phyloP scores from a whole-genome alignment of 2,797 vertebrate genomes.

The Darevskia mixta region DNA sequence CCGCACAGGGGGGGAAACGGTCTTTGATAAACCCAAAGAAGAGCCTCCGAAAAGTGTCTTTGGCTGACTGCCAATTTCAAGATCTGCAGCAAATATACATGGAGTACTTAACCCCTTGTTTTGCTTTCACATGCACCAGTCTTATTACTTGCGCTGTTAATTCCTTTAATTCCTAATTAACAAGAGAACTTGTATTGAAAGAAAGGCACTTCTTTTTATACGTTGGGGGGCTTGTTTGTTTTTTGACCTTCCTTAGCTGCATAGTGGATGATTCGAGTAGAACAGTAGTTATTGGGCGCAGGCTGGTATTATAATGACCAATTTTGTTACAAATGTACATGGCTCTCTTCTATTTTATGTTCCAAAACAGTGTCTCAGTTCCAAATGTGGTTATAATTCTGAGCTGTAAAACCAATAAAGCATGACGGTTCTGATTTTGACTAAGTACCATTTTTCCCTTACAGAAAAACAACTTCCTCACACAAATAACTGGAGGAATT shows the following conservation, averaged over 20 bases:
- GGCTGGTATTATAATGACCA: constrained; percentile 26
- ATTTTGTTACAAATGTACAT: background rate
- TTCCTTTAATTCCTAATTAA: constrained; percentile 42
- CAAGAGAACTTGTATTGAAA: background rate
- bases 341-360: background rate
- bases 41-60: constrained; percentile 87
- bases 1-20: constrained; percentile 89
- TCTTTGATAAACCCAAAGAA: constrained; percentile 82
- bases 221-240: background rate
- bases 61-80: constrained; percentile 67
- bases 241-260: background rate
- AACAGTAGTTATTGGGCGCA: constrained; percentile 21
- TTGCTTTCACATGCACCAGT: constrained; percentile 35
- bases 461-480: background rate
- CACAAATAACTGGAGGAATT: background rate
- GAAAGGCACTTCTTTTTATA: constrained; percentile 29
- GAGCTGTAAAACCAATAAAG: background rate
- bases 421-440: background rate
- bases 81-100: background rate
- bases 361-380: background rate
- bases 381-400: background rate
- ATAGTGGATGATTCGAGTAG: constrained; percentile 53
- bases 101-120: background rate
- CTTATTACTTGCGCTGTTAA: constrained; percentile 5
- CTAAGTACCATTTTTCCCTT: background rate